Percentiles rank a stretch among this genome's conserved stretches.
Conservation (phyloP, 2,797 vertebrate species). For the Arrhamphus sclerolepis region DNA sequence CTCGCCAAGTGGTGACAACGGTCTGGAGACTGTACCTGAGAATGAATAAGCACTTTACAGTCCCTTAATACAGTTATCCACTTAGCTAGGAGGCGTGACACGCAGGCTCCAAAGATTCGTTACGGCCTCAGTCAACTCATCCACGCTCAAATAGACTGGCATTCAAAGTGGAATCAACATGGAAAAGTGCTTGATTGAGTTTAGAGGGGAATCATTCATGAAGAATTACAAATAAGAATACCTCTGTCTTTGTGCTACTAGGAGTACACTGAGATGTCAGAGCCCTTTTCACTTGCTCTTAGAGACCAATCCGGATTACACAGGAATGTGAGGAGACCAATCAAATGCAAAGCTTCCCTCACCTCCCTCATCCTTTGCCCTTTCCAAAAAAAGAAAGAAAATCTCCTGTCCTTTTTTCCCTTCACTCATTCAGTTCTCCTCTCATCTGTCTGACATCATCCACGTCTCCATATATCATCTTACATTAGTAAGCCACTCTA, state of each 20-base stretch:
- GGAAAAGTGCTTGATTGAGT: constrained; percentile 76
- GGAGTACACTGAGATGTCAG: constrained; percentile 47
- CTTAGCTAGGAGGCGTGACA: constrained; percentile 44
- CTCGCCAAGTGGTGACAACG: constrained; percentile 33
- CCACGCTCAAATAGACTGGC: constrained; percentile 49
- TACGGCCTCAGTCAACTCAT: constrained; percentile 54
- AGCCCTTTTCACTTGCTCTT: constrained; percentile 45
- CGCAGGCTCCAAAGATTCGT: constrained; percentile 57
- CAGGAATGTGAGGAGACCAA: constrained; percentile 44
- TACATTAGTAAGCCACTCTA: constrained; percentile 53
- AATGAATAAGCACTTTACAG: constrained; percentile 53
- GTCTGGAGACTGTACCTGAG: constrained; percentile 53
- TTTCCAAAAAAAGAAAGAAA: background rate
- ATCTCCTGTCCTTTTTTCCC: background rate
- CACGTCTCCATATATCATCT: constrained; percentile 32
- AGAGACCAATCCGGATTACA: constrained; percentile 50
- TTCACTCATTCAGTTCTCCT: constrained; percentile 16
- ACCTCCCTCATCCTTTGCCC: background rate
- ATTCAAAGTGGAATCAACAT: constrained; percentile 46
- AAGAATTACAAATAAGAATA: constrained; percentile 53
- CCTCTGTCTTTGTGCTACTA: constrained; percentile 43
- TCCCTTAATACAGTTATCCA: constrained; percentile 60
- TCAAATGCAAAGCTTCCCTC: constrained; percentile 33
- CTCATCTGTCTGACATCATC: constrained; percentile 48
- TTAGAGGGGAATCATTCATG: constrained; percentile 57